A percentile compares a stretch with the other conserved stretches of the same genome.
These are phyloP conservation scores for Alca torda DNA, from an alignment of 2,797 vertebrate genomes.

Conservation along the genomic window DNA sequence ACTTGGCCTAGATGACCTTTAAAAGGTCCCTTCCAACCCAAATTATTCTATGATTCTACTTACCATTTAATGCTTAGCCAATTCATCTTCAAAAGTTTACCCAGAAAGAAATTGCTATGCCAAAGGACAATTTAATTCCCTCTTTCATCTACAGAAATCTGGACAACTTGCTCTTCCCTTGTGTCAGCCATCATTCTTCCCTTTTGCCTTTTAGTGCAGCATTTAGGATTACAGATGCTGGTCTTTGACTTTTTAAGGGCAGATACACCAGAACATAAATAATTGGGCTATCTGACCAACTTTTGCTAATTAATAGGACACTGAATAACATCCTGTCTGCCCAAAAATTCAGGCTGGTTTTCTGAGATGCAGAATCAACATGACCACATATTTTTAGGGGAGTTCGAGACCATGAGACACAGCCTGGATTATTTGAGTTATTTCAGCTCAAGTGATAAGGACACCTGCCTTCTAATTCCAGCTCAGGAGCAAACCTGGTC, in stretches of 20 bases:
- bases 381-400: not conserved
- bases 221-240: not conserved
- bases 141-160: not conserved
- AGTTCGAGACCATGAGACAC: not conserved
- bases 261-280: not conserved
- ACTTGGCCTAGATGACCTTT: not conserved
- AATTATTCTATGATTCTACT: not conserved
- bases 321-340: not conserved
- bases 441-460: not conserved
- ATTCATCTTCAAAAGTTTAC: not conserved
- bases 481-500: not conserved
- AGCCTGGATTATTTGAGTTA: not conserved
- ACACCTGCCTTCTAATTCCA: not conserved
- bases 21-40: not conserved
- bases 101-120: not conserved
- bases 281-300: not conserved
- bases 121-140: not conserved
- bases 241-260: not conserved
- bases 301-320: not conserved
- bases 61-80: not conserved
- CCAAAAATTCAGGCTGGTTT: not conserved
- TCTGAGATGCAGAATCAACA: not conserved
- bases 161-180: not conserved
- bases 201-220: not conserved
- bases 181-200: not conserved